phyloP scores from a whole-genome alignment of 2,113 vertebrate species.

The Etheostoma cragini region DNA sequence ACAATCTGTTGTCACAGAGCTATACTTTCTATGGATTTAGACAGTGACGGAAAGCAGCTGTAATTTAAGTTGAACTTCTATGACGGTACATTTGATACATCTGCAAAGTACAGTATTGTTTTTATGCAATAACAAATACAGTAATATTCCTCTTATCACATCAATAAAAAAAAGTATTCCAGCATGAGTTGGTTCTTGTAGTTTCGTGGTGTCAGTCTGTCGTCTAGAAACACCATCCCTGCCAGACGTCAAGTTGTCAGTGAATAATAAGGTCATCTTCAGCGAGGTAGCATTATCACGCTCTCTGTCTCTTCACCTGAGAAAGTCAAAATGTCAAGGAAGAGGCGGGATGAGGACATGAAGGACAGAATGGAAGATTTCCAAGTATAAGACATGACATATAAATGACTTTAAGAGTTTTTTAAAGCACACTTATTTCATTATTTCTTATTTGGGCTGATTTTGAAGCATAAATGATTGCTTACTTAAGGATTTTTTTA shows the following conservation, averaged over 20 bases:
- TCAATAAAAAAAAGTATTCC: constrained; percentile 37
- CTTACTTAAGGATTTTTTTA: too few species aligned
- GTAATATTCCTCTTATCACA: constrained; percentile 42
- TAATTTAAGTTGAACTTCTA: not conserved
- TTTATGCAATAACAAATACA: constrained; percentile 63
- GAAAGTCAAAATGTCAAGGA: constrained; percentile 1
- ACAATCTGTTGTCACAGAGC: constrained; percentile 9
- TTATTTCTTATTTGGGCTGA: not conserved
- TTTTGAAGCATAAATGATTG: not conserved
- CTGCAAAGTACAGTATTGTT: constrained; percentile 41
- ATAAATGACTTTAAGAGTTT: not conserved
- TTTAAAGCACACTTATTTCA: not conserved
- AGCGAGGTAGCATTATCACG: constrained; percentile 63
- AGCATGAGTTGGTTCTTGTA: constrained; percentile 25
- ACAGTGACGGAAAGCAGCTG: constrained; percentile 18
- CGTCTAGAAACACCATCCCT: constrained; percentile 26
- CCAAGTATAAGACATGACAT: not conserved
- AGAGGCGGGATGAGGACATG: not conserved
- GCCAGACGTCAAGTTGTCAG: constrained; percentile 28
- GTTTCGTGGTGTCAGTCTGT: constrained; percentile 38
- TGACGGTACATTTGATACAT: not conserved
- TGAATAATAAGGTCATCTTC: constrained; percentile 62
- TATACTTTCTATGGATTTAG: constrained; percentile 6
- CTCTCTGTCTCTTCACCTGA: constrained; percentile 70
- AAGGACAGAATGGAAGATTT: not conserved